Evolutionary conservation across 2,888 invertebrate species (phyloP).

Genomic region (Beris morrisii): DNA sequence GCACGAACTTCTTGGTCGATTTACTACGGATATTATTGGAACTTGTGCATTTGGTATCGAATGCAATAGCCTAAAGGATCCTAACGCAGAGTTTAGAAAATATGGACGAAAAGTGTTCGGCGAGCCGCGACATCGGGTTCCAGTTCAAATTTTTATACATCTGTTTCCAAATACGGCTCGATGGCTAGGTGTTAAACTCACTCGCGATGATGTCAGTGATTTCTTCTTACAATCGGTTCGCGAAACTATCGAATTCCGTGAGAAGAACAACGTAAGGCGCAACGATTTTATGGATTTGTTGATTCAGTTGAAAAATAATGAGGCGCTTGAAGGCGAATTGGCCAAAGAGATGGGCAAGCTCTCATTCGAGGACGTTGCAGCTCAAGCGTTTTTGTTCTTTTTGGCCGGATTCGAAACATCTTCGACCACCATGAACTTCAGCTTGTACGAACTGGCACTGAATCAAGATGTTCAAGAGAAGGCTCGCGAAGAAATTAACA

Average conservation of each 20-base stretch:
- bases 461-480: conserved; percentile 46
- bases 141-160: background rate
- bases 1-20: conserved; percentile 50
- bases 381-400: conserved; percentile 18
- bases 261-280: conserved; percentile 49
- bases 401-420: conserved; percentile 49
- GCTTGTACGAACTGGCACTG: conserved; percentile 46
- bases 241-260: conserved; percentile 53
- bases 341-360: background rate
- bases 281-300: conserved; percentile 60
- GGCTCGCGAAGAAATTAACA: conserved; percentile 44
- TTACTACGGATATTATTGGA: conserved; percentile 56
- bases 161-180: background rate
- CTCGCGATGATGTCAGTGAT: conserved; percentile 44
- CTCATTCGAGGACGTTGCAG: background rate
- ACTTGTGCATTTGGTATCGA: conserved; percentile 53
- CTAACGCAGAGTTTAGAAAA: conserved; percentile 46
- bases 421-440: conserved; percentile 46
- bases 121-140: conserved; percentile 5
- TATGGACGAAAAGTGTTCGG: conserved; percentile 38
- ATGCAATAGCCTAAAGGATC: conserved; percentile 48
- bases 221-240: conserved; percentile 49
- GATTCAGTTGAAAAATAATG: conserved; percentile 54
- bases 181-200: conserved; percentile 39
- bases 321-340: background rate